Percentiles rank a stretch among this genome's conserved stretches.
phyloP scores from a whole-genome alignment of 2,888 invertebrate genomes.

The Hartigia nigra region DNA sequence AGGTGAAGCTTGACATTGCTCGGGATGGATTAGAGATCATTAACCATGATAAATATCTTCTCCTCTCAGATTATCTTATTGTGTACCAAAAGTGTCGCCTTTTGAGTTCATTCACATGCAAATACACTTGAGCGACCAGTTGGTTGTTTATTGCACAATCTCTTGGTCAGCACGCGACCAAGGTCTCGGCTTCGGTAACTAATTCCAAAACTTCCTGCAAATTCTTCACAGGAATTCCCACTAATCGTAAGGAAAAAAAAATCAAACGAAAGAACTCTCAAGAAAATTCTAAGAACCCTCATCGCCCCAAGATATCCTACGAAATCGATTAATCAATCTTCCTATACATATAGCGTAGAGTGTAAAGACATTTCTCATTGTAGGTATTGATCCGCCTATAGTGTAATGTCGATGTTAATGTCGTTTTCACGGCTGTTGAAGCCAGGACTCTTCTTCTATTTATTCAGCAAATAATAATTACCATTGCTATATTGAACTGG shows the following conservation, averaged over 20 bases:
- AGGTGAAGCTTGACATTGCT: conserved; percentile 3
- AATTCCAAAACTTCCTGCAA: not conserved
- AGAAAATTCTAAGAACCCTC: not conserved
- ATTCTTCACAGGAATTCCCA: not conserved
- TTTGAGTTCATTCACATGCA: conserved; percentile 28
- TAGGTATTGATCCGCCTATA: not conserved
- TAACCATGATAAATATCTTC: not conserved
- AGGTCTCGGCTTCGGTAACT: not conserved
- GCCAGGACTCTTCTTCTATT: not conserved
- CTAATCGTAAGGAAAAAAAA: not conserved
- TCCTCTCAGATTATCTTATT: not conserved
- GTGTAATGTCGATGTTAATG: not conserved
- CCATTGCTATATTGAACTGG: not conserved
- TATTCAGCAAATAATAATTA: not conserved
- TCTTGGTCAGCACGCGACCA: not conserved
- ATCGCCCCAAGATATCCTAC: not conserved
- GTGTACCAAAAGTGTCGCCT: not conserved
- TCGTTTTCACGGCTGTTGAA: not conserved
- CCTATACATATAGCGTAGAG: not conserved
- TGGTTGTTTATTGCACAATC: not conserved
- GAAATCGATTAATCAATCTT: not conserved
- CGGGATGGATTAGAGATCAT: not conserved
- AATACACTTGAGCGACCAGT: conserved; percentile 16
- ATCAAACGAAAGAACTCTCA: not conserved
- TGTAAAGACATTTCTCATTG: not conserved